Base-by-base conservation (phyloP, 2,797 vertebrate genomes). In the Hypotaenidia philippensis region DNA sequence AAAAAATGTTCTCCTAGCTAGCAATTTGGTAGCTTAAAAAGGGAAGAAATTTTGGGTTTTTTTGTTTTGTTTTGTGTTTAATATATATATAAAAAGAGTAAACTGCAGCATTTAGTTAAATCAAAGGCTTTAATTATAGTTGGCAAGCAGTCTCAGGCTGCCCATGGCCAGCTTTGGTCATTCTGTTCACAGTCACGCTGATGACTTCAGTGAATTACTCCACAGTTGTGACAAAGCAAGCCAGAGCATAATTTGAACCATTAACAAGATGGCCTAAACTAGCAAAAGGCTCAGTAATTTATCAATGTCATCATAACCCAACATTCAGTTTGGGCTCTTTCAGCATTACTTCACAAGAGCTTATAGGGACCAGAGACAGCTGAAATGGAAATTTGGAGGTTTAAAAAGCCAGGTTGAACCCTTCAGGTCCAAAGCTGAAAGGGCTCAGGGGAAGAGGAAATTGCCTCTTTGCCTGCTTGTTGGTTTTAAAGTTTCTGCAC, bases 21-120 rank as follows among this genome's bases (percentile, higher is more conserved):
- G 59, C 70, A 94, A 95, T 93, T 95, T 79, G 65, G 65, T 49
- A 88, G 20, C 44, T 92, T 90, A 32, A 90, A 93, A 89, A 75
- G 23, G 36, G 65, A 61, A 88, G n/a, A 79, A 81, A 10, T 40
- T 82, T 91, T n/a, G 12, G 10, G 5, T 16, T 59, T 5, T 21
- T 18, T 47, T 2, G 12, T 3, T 45, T 41, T 22, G 8, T 13
- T 70, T 70, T 70, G 21, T 17, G 21, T 21, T 10, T 53, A 63
- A 76, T 27, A 61, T 19, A 50, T 40, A 57, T 49, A 22, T 45
- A 45, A 11, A 50, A 60, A 93, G 40, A 83, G 53, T 31, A 88
- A 90, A 79, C 44, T 22, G 27, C 91, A 66, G 53, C 87, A 74
- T 90, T 78, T 74, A 78, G 74, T 93, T 91, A 90, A 79, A 87